Evolutionary conservation across 2,113 vertebrate genomes (phyloP), one percentile per base, ranked within the genome.

Genomic region (Antennarius striatus): DNA sequence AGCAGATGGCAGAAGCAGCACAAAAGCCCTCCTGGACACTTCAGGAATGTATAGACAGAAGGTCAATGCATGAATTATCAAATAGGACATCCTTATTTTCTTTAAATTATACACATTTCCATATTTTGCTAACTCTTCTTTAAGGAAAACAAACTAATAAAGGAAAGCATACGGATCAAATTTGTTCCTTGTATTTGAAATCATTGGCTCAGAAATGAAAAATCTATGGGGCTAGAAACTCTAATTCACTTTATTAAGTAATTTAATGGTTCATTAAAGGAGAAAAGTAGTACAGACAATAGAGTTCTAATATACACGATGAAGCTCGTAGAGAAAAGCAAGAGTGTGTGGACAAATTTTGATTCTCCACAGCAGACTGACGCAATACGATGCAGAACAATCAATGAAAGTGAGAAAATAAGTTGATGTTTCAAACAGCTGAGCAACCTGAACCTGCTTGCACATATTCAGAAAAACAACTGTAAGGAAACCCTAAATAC

Each of bases 1-100:
- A 90, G 79, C 70, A 90, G 90, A 71, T 82, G 89, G 85, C 89
- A 75, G 81, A 50, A 78, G 60, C 15, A 61, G 55, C 71, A 66
- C 16, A 42, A 56, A 14, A 16, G 68, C 75, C 68, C 64, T 77
- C n/a, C 68, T 64, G 86, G 73, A 57, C 63, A 82, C 85, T 86
- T 71, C 28, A 75, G 84, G 90, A 86, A 89, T 88, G 82, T 84
- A 68, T 71, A 77, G 54, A 49, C 39, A 1, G 10, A 57, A 65
- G 22, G 22, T 22, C 3, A 50, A 68, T 17, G 14, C 32, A 68
- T 53, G 12, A 49, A 45, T 30, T 30, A 57, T 48, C 15, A 43
- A 15, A 10, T 60, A 63, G 14, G 22, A 60, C 36, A 36, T 22
- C n/a, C 2, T 53, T 13, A 60, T 14, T 57, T 50, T 22, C 22